Conservation (phyloP, 2,797 vertebrate species). For the Distichodus sexfasciatus region DNA sequence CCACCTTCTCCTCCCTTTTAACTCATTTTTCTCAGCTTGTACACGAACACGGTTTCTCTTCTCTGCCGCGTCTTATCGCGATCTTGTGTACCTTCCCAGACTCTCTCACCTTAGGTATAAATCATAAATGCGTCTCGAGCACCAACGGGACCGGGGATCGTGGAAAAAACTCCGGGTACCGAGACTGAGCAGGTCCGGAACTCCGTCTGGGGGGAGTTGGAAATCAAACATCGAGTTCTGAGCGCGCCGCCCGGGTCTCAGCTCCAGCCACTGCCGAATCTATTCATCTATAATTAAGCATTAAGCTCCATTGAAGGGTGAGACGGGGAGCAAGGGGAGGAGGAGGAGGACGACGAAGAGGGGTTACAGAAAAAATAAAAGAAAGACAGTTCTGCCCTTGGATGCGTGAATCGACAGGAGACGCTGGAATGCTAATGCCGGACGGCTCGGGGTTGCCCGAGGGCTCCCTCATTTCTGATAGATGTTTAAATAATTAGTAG, state of each 20-base stretch:
- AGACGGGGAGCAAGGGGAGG: conserved; percentile 1
- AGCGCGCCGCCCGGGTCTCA: conserved; percentile 23
- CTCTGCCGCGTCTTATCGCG: too few relatives aligned
- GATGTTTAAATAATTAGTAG: conserved; percentile 55
- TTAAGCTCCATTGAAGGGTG: conserved; percentile 50
- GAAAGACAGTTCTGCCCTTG: conserved; percentile 46
- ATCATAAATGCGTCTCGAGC: conserved; percentile 19
- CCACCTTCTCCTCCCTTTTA: background rate
- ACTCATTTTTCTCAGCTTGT: background rate
- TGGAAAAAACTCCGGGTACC: too few relatives aligned
- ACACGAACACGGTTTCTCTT: background rate
- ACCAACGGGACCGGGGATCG: too few relatives aligned
- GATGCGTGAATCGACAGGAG: conserved; percentile 27
- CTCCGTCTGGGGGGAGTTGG: conserved; percentile 27
- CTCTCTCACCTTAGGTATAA: conserved; percentile 9
- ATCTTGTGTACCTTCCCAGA: conserved; percentile 14
- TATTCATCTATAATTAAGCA: conserved; percentile 58
- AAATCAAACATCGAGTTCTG: conserved; percentile 41
- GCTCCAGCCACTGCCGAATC: conserved; percentile 31
- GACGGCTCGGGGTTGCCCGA: conserved; percentile 26
- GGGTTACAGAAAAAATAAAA: background rate
- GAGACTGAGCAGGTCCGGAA: too few relatives aligned
- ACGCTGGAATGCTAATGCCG: conserved; percentile 42
- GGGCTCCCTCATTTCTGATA: conserved; percentile 22
- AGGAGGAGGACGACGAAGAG: too few relatives aligned